Evolutionary conservation across 2,888 invertebrate genomes (phyloP), one percentile per base, ranked within the genome.

Genomic region (Hypercompe scribonia): DNA sequence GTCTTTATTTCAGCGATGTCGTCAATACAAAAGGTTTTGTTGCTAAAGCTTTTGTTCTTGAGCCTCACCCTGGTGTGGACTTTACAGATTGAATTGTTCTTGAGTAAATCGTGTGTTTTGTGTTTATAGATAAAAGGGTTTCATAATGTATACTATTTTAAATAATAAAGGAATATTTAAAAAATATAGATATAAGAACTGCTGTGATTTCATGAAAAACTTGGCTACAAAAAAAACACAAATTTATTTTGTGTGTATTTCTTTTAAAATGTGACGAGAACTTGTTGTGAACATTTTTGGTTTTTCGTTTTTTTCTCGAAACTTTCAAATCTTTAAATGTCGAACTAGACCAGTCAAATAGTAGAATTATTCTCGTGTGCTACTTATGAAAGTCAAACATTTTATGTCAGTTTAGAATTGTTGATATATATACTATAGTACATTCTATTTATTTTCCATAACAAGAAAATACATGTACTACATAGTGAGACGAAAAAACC

Each of bases 21-120:
- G 83, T 81, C 79, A 70, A 77, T 82, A 87, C 83, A 87, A 87
- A 80, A 68, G 84, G 82, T 83, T 82, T 85, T 87, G 87, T 87
- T 79, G 71, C 65, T 68, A 61, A 71, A 65, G 71, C 78, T 81
- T 80, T 86, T 86, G 87, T 86, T 85, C 80, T 67, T 67, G 58
- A 72, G 75, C 64, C 71, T 73, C 64, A 73, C 79, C 71, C 76
- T 81, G 80, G 72, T 70, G 76, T 68, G 71, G 75, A 75, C 74
- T 78, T 82, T 75, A 77, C 67, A 82, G 84, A 84, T 84, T 84
- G 75, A 75, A 73, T 80, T 83, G 63, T 65, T 33, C 36, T 78
- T 63, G 77, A 73, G 75, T 80, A 72, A 77, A 77, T 82, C 73
- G 78, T 64, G 76, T 75, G 70, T 84, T 84, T 80, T 73, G 70